A percentile compares a stretch with the other conserved stretches of the same genome.
These are phyloP conservation scores for Octonoba sinensis DNA, from an alignment of 2,888 invertebrate genomes.

Conservation along the genomic window DNA sequence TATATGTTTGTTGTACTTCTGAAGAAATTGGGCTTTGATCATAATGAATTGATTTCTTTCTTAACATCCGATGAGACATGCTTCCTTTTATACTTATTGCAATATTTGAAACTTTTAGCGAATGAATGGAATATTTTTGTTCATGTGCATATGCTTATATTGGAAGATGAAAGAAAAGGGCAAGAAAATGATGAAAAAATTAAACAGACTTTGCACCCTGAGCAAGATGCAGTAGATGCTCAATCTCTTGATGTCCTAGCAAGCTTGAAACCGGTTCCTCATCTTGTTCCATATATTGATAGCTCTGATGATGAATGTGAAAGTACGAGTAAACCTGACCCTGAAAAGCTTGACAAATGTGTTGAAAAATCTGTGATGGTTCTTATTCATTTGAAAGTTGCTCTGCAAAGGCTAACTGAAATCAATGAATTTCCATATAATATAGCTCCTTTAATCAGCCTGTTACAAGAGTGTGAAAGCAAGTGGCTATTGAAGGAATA, in stretches of 20 bases:
- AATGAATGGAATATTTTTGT: conserved; percentile 21
- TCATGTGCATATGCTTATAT: background rate
- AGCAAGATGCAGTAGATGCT: background rate
- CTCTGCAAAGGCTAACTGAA: conserved; percentile 30
- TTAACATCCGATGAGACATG: conserved; percentile 55
- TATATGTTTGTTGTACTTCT: conserved; percentile 34
- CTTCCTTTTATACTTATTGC: conserved; percentile 27
- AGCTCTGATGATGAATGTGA: conserved; percentile 44
- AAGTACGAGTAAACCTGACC: background rate
- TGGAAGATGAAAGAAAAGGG: background rate
- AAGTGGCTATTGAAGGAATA: background rate
- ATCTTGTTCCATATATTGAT: conserved; percentile 35
- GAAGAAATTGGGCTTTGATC: conserved; percentile 34
- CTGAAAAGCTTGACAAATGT: background rate
- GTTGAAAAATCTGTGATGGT: background rate
- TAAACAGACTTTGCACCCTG: background rate
- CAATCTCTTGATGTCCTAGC: background rate
- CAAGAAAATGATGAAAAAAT: background rate
- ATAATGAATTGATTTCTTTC: conserved; percentile 47
- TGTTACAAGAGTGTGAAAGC: conserved; percentile 26
- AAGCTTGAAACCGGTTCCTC: background rate
- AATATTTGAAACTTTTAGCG: conserved; percentile 31
- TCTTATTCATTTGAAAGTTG: conserved; percentile 27
- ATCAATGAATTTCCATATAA: conserved; percentile 47
- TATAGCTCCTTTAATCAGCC: conserved; percentile 17